These are phyloP conservation scores for Drosophila nr. perissopoda DNA, from an alignment of 2,888 invertebrate species.

Conservation along the genomic window DNA sequence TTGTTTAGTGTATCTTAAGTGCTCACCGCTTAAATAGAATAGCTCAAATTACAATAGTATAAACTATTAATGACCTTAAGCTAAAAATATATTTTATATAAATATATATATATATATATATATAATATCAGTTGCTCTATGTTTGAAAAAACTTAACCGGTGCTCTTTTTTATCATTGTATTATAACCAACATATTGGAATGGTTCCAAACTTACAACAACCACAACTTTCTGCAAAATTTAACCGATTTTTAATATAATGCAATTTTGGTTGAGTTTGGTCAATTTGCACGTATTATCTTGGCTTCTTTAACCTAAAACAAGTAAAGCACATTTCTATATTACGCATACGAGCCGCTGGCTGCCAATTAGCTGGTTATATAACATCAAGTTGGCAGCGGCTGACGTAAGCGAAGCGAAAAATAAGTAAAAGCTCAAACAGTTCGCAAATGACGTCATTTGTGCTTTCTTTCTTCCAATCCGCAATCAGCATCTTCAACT, in stretches of 20 bases:
- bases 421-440: constrained; percentile 28
- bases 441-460: constrained; percentile 57
- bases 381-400: constrained; percentile 35
- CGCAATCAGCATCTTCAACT: constrained; percentile 47
- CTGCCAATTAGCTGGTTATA: constrained; percentile 33
- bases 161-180: neutral
- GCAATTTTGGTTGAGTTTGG: neutral
- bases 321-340: neutral
- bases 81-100: neutral
- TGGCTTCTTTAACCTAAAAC: neutral
- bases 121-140: too few relatives aligned
- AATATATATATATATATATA: neutral
- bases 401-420: constrained; percentile 56
- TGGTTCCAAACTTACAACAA: neutral
- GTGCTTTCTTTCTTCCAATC: constrained; percentile 1
- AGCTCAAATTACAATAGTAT: neutral
- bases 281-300: neutral
- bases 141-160: neutral
- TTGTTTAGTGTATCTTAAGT: constrained; percentile 3
- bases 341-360: constrained; percentile 21
- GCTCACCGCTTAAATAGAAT: neutral
- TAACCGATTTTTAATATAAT: neutral
- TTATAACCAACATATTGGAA: neutral
- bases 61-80: neutral
- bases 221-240: neutral